Conservation (phyloP, 2,888 invertebrate species). For the Terebella lapidaria region DNA sequence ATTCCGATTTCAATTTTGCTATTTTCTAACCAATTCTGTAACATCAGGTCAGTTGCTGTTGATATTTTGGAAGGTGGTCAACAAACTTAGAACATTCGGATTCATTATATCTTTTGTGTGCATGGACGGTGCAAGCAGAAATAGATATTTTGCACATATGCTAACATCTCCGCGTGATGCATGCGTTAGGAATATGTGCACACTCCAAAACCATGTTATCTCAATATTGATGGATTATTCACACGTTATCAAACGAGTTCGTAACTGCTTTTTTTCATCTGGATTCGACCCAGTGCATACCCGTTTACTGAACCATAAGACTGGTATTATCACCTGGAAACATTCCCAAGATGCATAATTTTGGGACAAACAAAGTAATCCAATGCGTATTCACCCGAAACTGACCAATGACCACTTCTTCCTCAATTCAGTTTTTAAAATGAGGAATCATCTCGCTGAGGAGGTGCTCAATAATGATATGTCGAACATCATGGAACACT, state of each 20-base stretch:
- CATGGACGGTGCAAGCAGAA: background rate
- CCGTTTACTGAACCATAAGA: background rate
- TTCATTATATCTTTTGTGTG: background rate
- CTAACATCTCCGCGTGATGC: background rate
- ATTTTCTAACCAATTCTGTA: background rate
- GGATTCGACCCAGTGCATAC: background rate
- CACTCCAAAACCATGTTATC: background rate
- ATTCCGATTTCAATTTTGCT: background rate
- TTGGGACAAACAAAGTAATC: background rate
- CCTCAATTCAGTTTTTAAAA: too few species aligned
- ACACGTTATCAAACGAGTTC: background rate
- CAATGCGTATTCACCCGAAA: too few species aligned
- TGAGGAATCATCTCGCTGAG: too few species aligned
- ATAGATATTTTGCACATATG: background rate
- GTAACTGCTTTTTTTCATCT: background rate
- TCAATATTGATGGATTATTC: too few species aligned
- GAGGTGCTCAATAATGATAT: background rate
- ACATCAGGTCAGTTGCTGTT: background rate
- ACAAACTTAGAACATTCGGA: background rate
- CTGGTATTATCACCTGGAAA: background rate
- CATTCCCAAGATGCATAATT: background rate
- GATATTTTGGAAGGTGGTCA: background rate
- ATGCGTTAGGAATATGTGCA: background rate
- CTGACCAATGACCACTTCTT: too few species aligned
- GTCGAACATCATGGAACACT: background rate